Conservation (phyloP, 2,113 vertebrate species). For the Paramormyrops kingsleyae region DNA sequence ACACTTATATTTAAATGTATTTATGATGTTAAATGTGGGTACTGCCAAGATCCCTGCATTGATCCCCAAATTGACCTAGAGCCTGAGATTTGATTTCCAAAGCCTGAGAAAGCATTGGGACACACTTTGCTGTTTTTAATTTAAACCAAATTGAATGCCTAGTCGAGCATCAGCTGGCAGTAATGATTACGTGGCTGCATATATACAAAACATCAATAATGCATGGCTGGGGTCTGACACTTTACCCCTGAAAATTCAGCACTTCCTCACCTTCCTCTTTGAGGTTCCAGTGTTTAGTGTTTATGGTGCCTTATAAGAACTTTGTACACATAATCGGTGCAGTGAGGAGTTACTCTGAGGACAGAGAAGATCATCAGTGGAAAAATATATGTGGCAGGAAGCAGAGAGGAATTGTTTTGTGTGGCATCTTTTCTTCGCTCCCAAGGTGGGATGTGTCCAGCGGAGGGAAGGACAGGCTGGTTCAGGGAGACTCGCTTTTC, state of each 20-base stretch:
- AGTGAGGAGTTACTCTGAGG: neutral
- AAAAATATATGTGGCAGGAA: constrained; percentile 27
- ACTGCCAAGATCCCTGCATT: neutral
- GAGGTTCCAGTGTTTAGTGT: neutral
- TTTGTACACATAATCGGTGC: neutral
- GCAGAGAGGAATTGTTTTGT: constrained; percentile 50
- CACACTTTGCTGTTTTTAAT: neutral
- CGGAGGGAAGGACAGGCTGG: constrained; percentile 50
- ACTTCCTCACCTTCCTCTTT: neutral
- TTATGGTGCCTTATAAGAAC: neutral
- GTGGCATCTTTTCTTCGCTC: constrained; percentile 50
- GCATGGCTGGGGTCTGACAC: neutral
- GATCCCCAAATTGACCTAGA: neutral
- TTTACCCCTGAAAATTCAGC: neutral
- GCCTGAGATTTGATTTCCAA: neutral
- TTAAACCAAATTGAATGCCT: neutral
- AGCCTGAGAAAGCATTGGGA: neutral
- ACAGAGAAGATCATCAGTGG: neutral
- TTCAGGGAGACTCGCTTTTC: constrained; percentile 44
- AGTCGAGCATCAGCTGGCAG: neutral
- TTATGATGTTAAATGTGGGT: neutral
- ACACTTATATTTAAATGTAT: neutral
- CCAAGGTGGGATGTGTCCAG: constrained; percentile 41
- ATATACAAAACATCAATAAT: neutral
- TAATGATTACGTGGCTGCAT: neutral